Conservation (phyloP, 2,113 vertebrate genomes). For the Chaetodon auriga region DNA sequence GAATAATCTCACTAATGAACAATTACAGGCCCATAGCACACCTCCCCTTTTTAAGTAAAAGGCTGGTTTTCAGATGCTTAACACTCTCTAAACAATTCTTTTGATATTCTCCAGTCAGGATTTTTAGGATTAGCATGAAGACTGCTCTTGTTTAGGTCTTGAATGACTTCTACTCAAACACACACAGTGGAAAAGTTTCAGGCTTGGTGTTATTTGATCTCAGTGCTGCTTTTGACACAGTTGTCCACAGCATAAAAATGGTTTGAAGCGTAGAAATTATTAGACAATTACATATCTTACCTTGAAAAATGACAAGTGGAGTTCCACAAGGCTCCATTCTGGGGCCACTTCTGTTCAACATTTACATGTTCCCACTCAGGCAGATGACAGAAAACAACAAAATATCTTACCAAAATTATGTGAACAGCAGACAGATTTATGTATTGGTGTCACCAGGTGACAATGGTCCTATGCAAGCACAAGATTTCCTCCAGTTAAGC, state of each 20-base stretch:
- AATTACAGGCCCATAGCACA: background rate
- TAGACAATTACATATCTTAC: background rate
- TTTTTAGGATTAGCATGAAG: background rate
- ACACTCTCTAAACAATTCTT: background rate
- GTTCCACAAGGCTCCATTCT: background rate
- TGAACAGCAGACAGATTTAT: too few relatives aligned
- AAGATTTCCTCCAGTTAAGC: too few relatives aligned
- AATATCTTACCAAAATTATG: background rate
- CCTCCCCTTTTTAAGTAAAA: background rate
- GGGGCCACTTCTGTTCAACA: background rate
- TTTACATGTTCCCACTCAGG: background rate
- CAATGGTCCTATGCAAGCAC: too few relatives aligned
- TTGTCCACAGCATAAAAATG: too few relatives aligned
- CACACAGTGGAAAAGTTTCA: background rate
- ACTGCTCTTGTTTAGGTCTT: background rate
- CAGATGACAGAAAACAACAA: background rate
- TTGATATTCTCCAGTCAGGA: background rate
- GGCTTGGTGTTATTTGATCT: background rate
- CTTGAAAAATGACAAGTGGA: background rate
- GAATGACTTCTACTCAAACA: background rate
- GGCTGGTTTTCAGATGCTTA: background rate
- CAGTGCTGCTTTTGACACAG: background rate
- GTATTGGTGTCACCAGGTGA: too few relatives aligned
- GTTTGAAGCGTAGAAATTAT: background rate
- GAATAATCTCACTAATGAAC: background rate